These are phyloP conservation scores for Pandemis corylana DNA, from an alignment of 2,888 invertebrate genomes.

Conservation along the genomic window DNA sequence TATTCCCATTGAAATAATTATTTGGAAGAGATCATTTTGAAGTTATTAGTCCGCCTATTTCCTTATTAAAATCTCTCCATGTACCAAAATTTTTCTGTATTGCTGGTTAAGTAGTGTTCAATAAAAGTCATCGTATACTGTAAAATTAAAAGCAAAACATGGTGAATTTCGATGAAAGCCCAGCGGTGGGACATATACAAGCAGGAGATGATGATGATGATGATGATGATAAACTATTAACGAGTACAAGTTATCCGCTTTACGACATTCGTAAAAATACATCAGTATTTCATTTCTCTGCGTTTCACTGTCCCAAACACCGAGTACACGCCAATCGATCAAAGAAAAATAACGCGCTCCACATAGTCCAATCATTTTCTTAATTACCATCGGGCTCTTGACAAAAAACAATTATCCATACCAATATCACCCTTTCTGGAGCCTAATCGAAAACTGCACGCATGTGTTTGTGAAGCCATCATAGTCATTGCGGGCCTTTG, in stretches of 20 bases:
- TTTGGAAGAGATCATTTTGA: too few species aligned
- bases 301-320: not conserved
- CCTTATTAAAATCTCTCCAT: too few species aligned
- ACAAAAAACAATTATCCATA: conserved; percentile 26
- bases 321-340: not conserved
- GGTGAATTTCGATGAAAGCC: too few species aligned
- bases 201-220: too few species aligned
- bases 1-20: too few species aligned
- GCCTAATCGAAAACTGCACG: conserved; percentile 49
- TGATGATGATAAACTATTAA: not conserved
- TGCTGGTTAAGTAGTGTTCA: too few species aligned
- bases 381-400: conserved; percentile 17
- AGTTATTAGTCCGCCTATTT: too few species aligned
- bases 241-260: not conserved
- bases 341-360: conserved; percentile 2
- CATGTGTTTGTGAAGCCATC: conserved; percentile 54
- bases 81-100: too few species aligned
- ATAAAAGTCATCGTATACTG: too few species aligned
- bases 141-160: too few species aligned
- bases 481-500: conserved; percentile 61
- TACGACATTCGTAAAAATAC: not conserved
- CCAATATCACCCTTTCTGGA: not conserved
- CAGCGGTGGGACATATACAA: too few species aligned
- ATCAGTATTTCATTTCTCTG: not conserved
- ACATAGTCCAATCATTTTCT: conserved; percentile 14